Evolutionary conservation across 2,797 vertebrate species (phyloP), one percentile per base, ranked within the genome.

Genomic region (Numenius phaeopus): DNA sequence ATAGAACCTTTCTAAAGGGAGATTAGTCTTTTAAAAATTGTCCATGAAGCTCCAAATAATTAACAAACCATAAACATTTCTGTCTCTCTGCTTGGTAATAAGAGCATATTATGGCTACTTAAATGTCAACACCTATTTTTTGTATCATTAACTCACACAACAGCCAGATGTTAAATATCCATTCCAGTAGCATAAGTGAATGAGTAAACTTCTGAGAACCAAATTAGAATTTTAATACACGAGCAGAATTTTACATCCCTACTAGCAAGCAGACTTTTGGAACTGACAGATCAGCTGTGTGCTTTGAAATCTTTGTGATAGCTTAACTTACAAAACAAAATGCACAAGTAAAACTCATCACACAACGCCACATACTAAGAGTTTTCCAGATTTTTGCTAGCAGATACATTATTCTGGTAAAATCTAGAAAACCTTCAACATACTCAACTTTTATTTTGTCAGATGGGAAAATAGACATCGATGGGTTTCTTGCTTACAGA

Each of bases 1-100:
- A 32, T 14, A 50, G 19, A 73, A 73, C 11, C 39, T 91, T 91
- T 90, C 52, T 57, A 73, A 77, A 73, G 30, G 16, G 26, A 90
- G 46, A 84, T 89, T 49, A 87, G 30, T 66, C 34, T 83, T 85
- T 80, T 46, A 20, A 87, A 87, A 83, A 58, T 54, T 72, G 32
- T 42, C 76, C 70, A 11, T 10, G 37, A 90, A 71, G 13, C 49
- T 86, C 49, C 14, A 34, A 72, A 54, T 87, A 93, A 87, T 91
- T 91, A 84, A 85, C 24, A 85, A 94, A 87, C 62, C 23, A 78
- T 66, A 95, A 96, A 91, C 17, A 78, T 88, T 95, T 91, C 71
- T 83, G 76, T 4, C 55, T 90, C 47, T 91, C 47, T 90, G 13
- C 34, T 77, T 66, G 65, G 22, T 88, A 92, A 86, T 59, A 93